These are phyloP conservation scores for Apis laboriosa DNA, from an alignment of 1,140 invertebrate species.

Conservation along the genomic window DNA sequence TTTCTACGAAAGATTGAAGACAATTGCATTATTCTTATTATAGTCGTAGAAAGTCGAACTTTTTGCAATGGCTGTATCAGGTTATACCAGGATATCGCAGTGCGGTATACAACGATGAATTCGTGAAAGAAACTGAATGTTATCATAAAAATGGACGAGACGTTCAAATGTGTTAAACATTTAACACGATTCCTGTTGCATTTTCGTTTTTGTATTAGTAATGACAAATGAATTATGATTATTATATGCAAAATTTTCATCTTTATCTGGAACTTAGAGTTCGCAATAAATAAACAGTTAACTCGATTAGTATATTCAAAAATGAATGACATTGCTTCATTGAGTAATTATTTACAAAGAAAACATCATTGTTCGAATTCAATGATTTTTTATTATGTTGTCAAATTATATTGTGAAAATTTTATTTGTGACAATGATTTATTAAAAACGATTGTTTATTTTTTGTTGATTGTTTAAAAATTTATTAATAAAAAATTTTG, in stretches of 20 bases:
- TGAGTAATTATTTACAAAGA: no score
- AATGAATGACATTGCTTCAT: no score
- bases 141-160: background rate
- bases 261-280: slow-evolving; percentile 6
- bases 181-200: background rate
- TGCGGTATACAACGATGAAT: slow-evolving; percentile 52
- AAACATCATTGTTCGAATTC: no score
- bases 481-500: no score
- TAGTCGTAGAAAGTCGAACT: background rate
- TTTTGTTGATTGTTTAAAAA: no score
- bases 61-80: slow-evolving; percentile 25
- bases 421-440: no score
- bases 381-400: no score
- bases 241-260: background rate
- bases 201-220: no score
- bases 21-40: slow-evolving; percentile 8
- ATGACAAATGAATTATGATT: no score
- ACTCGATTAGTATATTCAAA: no score
- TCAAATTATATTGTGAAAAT: no score
- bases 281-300: background rate
- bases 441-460: no score
- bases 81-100: slow-evolving; percentile 54
- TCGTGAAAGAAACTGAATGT: slow-evolving; percentile 53
- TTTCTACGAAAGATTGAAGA: background rate
- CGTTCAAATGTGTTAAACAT: slow-evolving; percentile 25